Conservation (phyloP, 2,113 vertebrate species). For the Leucopsar rothschildi region DNA sequence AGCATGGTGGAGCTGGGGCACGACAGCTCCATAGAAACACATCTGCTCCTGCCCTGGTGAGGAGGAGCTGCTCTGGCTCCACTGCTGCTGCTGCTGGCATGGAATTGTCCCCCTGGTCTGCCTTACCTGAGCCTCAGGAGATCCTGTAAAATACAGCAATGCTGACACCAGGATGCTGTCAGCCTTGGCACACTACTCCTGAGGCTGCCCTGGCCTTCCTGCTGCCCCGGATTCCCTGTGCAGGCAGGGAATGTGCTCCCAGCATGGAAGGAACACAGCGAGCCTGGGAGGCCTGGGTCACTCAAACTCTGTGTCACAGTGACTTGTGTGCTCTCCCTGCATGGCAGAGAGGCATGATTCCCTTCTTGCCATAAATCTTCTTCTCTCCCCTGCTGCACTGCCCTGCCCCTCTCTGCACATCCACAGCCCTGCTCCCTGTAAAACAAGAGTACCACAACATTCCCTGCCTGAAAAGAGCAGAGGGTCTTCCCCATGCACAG, state of each 20-base stretch:
- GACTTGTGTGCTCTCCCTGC: neutral
- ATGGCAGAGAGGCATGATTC: accelerated
- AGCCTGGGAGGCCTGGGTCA: neutral
- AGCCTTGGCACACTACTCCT: neutral
- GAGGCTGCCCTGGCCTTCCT: neutral
- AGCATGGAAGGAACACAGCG: accelerated
- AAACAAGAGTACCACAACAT: neutral
- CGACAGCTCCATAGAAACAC: neutral
- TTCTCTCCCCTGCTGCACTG: neutral
- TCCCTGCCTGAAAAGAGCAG: neutral
- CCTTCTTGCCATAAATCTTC: neutral
- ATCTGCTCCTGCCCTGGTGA: neutral
- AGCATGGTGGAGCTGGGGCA: accelerated
- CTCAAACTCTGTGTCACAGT: accelerated
- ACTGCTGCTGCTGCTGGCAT: neutral
- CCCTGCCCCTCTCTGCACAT: neutral
- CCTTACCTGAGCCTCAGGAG: neutral
- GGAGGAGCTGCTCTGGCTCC: neutral
- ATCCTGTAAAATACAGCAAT: accelerated
- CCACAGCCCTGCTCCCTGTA: accelerated
- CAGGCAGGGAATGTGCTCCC: neutral
- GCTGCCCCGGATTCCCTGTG: neutral
- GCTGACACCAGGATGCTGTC: neutral
- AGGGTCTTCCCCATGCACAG: neutral
- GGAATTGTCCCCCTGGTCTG: neutral